A percentile compares a stretch with the other conserved stretches of the same genome.
phyloP scores from a whole-genome alignment of 2,113 vertebrate genomes.

The Arothron firmamentum region DNA sequence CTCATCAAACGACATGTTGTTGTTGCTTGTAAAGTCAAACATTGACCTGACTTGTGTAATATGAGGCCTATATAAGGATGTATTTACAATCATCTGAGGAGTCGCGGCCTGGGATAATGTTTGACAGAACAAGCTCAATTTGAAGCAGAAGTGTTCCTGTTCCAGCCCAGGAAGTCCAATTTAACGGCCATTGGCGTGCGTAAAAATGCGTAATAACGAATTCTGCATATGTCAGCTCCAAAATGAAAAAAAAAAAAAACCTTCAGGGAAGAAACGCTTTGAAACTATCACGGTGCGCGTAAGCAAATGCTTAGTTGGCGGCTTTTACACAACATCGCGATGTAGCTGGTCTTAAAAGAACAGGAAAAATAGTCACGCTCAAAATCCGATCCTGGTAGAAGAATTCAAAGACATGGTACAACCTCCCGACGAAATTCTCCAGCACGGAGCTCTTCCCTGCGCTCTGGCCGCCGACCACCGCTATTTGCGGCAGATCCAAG shows the following conservation, averaged over 20 bases:
- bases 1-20: too few species aligned
- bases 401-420: constrained; percentile 22
- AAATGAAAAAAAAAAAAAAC: constrained; percentile 44
- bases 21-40: constrained; percentile 4
- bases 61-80: constrained; percentile 18
- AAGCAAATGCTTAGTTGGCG: constrained; percentile 44
- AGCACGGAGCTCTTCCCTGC: constrained; percentile 95
- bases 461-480: constrained; percentile 95
- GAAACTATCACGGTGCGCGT: constrained; percentile 29
- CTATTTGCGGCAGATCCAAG: constrained; percentile 94
- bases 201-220: constrained; percentile 19
- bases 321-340: constrained; percentile 39
- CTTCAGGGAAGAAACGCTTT: not conserved
- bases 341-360: not conserved
- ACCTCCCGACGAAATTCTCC: constrained; percentile 96
- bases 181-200: constrained; percentile 32
- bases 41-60: constrained; percentile 31
- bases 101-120: constrained; percentile 47
- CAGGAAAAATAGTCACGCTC: not conserved
- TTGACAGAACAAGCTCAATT: constrained; percentile 35
- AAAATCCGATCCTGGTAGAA: too few species aligned
- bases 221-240: constrained; percentile 41
- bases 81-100: constrained; percentile 25
- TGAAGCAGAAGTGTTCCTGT: not conserved
- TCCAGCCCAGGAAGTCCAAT: not conserved